phyloP scores from a whole-genome alignment of 2,797 vertebrate genomes.

The Sebastes trivittatus region DNA sequence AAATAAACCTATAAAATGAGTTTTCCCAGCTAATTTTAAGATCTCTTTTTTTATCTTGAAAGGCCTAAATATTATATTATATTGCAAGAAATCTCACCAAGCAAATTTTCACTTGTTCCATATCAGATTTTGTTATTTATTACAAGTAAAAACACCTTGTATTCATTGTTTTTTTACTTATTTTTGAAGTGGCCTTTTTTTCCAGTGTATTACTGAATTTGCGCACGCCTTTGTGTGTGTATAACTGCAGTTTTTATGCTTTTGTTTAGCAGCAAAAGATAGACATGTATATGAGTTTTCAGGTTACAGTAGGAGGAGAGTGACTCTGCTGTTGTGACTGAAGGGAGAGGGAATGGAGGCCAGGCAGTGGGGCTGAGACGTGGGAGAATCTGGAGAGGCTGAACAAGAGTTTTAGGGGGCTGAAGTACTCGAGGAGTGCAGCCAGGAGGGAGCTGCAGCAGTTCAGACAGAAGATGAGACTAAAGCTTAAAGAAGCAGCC shows the following conservation, averaged over 20 bases:
- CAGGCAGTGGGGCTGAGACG: slow-evolving; percentile 10
- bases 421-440: slow-evolving; percentile 43
- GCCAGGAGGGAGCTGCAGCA: slow-evolving; percentile 40
- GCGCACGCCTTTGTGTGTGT: background rate
- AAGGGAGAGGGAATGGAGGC: slow-evolving; percentile 22
- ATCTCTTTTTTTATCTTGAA: no score
- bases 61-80: no score
- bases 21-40: no score
- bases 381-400: slow-evolving; percentile 28
- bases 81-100: no score
- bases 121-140: no score
- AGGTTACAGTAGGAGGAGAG: background rate
- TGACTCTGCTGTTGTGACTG: slow-evolving; percentile 5
- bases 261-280: background rate
- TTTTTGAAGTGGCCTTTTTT: no score
- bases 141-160: no score
- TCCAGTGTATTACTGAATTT: background rate
- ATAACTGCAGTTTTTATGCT: background rate
- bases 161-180: no score
- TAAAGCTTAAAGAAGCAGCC: slow-evolving; percentile 27
- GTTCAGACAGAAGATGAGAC: slow-evolving; percentile 42
- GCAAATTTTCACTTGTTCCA: no score
- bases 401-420: slow-evolving; percentile 42
- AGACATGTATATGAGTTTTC: background rate
- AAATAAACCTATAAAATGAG: no score